Percentiles rank a stretch among this genome's conserved stretches.
Conservation (phyloP, 2,113 vertebrate genomes). For the Pyrgilauda ruficollis region DNA sequence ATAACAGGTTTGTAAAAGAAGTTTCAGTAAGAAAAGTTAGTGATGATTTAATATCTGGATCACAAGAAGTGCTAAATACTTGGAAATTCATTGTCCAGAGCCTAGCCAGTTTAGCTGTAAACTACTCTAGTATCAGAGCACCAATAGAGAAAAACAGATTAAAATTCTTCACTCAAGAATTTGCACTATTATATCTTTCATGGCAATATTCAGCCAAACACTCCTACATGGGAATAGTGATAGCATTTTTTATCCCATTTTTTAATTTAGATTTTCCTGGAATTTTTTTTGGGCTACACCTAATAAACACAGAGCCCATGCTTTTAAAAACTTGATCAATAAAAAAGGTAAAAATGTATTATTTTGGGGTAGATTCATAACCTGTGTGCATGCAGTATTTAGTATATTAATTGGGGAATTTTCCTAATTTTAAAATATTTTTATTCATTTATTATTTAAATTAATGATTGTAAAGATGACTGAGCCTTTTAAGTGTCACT, state of each 20-base stretch:
- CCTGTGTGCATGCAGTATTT: not conserved
- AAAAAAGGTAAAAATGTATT: not conserved
- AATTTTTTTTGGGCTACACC: not conserved
- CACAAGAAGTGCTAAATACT: not conserved
- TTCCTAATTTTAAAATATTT: not conserved
- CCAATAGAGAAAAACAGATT: not conserved
- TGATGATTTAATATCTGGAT: not conserved
- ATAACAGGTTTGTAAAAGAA: not conserved
- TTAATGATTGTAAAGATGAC: not conserved
- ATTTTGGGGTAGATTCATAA: not conserved
- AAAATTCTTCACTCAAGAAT: not conserved
- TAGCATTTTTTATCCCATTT: not conserved
- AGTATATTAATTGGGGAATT: not conserved
- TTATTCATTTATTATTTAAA: not conserved
- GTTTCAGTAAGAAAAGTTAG: not conserved
- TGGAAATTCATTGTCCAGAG: not conserved
- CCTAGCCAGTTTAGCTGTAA: not conserved
- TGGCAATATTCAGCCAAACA: not conserved
- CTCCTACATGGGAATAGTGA: not conserved
- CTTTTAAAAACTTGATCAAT: not conserved
- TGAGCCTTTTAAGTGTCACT: not conserved
- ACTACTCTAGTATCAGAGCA: not conserved
- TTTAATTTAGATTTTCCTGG: not conserved
- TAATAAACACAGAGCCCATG: not conserved
- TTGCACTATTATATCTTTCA: not conserved